These are phyloP conservation scores for Megaceryle alcyon DNA, from an alignment of 2,797 vertebrate species.

Conservation along the genomic window DNA sequence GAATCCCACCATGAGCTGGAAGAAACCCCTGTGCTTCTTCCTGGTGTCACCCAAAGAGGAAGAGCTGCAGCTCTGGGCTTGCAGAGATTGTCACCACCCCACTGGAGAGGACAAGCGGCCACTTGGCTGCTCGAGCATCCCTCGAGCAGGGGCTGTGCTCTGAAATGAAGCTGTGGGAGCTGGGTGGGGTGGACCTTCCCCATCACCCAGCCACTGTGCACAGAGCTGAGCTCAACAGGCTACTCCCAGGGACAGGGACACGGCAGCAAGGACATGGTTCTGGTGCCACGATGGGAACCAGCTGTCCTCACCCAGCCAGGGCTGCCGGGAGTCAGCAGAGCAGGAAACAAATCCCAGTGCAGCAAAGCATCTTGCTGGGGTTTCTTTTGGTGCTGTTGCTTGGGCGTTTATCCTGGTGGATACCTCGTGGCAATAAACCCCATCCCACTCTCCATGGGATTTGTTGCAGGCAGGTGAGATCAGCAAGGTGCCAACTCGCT, in stretches of 20 bases:
- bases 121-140: not conserved
- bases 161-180: accelerated
- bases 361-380: not conserved
- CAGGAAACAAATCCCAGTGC: not conserved
- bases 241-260: not conserved
- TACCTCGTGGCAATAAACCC: not conserved
- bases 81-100: accelerated
- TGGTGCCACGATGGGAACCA: accelerated
- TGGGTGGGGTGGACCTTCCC: not conserved
- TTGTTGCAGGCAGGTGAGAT: not conserved
- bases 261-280: accelerated
- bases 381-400: not conserved
- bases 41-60: accelerated
- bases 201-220: accelerated
- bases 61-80: accelerated
- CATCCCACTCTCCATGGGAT: not conserved
- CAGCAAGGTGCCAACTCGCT: not conserved
- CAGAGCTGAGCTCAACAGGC: not conserved
- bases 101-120: accelerated
- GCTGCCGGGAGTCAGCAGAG: not conserved
- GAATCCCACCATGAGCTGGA: not conserved
- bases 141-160: not conserved
- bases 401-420: not conserved
- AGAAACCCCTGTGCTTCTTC: not conserved
- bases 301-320: accelerated